Evolutionary conservation across 2,113 vertebrate genomes (phyloP).

Genomic region (Periophthalmus modestus): DNA sequence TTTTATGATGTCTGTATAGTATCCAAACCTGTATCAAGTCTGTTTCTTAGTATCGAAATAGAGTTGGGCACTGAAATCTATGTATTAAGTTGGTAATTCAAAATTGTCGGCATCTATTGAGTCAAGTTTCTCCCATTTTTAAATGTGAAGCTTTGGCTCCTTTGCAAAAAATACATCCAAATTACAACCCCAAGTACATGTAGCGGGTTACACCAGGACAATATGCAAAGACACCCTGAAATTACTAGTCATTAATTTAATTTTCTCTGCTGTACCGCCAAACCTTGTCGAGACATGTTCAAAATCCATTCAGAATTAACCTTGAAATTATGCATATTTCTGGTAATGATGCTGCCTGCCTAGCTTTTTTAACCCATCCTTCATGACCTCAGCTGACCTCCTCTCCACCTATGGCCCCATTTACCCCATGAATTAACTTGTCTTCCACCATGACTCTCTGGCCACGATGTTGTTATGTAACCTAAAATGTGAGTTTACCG

Average conservation of each 20-base stretch:
- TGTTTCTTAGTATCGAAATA: no score
- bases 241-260: not conserved
- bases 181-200: no score
- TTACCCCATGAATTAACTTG: slow-evolving; percentile 4
- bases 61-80: no score
- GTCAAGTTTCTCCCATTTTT: no score
- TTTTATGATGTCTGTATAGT: no score
- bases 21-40: no score
- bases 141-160: no score
- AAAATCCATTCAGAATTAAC: not conserved
- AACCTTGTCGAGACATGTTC: not conserved
- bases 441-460: slow-evolving; percentile 10
- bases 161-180: no score
- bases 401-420: not conserved
- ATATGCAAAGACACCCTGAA: not conserved
- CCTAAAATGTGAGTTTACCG: slow-evolving; percentile 43
- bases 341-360: not conserved
- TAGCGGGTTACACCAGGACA: not conserved
- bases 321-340: not conserved
- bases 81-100: no score
- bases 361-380: not conserved
- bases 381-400: slow-evolving; percentile 1
- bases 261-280: not conserved
- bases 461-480: slow-evolving; percentile 32
- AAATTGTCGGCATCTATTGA: no score